phyloP scores from a whole-genome alignment of 2,888 invertebrate genomes.

The Sclerodermus sp. region DNA sequence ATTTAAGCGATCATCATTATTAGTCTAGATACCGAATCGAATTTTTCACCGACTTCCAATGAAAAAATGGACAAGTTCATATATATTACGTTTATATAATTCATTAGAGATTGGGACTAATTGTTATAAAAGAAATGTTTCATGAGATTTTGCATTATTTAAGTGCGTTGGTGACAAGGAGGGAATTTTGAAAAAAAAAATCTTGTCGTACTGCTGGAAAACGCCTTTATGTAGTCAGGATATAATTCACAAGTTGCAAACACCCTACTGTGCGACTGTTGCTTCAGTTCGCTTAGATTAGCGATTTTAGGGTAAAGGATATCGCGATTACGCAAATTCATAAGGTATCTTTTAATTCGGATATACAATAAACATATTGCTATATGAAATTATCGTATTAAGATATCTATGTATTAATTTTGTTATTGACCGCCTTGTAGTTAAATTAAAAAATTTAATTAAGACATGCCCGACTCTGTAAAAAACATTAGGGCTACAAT shows the following conservation, averaged over 20 bases:
- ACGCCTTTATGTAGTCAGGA: background rate
- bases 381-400: slow-evolving; percentile 1
- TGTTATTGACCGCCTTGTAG: background rate
- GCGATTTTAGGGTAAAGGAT: background rate
- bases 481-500: background rate
- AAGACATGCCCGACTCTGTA: background rate
- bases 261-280: background rate
- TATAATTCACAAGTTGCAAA: background rate
- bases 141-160: too few species aligned
- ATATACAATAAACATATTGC: background rate
- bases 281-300: background rate
- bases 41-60: too few species aligned
- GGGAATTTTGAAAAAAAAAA: background rate
- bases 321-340: slow-evolving; percentile 1
- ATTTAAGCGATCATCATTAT: too few species aligned
- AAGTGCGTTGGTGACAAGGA: too few species aligned
- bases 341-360: background rate
- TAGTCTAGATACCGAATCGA: too few species aligned
- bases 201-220: background rate
- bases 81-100: too few species aligned
- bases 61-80: too few species aligned
- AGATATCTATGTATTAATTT: background rate
- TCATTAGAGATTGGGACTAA: too few species aligned
- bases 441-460: background rate
- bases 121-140: too few species aligned